Conservation (phyloP, 2,113 vertebrate genomes). For the Pterocles burchelli region DNA sequence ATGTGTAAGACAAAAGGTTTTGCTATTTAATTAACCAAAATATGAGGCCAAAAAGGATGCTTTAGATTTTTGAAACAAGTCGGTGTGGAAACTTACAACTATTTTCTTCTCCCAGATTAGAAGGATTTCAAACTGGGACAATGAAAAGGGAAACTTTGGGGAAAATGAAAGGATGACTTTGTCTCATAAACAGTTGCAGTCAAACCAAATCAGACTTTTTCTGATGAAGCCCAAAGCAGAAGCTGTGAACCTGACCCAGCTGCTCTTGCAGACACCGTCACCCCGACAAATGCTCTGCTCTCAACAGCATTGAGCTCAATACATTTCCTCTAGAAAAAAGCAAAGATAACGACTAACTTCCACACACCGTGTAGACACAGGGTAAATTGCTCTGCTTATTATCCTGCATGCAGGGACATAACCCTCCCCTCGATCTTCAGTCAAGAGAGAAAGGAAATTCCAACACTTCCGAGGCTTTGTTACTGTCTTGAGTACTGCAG, state of each 20-base stretch:
- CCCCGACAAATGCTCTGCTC: background rate
- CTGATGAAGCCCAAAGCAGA: background rate
- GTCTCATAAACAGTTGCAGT: no score
- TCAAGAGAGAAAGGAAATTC: slow-evolving; percentile 32
- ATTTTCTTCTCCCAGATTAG: background rate
- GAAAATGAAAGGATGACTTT: background rate
- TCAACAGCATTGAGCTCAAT: background rate
- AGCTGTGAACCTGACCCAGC: background rate
- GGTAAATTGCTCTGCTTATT: background rate
- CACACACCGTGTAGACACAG: background rate
- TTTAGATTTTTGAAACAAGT: background rate
- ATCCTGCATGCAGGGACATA: background rate
- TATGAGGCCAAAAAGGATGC: background rate
- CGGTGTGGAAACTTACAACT: background rate
- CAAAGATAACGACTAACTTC: background rate
- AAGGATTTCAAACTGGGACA: background rate
- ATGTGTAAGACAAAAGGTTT: background rate
- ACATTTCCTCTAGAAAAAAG: background rate
- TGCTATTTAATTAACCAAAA: background rate
- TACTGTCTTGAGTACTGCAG: background rate
- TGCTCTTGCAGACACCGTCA: background rate
- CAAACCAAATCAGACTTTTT: background rate
- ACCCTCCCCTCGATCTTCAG: slow-evolving; percentile 14
- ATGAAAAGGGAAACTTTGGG: background rate
- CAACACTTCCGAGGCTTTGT: background rate